These are phyloP conservation scores for Catalaphyllia jardinei DNA, from an alignment of 64 coral and sea anemone species.

Conservation along the genomic window DNA sequence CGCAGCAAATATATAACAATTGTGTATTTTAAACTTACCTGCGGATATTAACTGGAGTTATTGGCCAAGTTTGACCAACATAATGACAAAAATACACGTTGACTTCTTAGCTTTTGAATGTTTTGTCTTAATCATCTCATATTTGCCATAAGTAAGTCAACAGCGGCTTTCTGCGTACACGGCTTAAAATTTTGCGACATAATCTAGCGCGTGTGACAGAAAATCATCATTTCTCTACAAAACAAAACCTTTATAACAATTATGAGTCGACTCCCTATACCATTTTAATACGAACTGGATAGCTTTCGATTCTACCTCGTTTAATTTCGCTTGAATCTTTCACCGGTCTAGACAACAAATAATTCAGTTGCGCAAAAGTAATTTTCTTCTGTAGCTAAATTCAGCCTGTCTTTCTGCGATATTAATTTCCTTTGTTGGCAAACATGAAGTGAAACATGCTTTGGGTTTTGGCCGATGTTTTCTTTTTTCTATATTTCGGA, in stretches of 20 bases:
- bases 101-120: background rate
- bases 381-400: background rate
- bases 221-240: background rate
- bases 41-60: background rate
- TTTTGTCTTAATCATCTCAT: conserved; percentile 3
- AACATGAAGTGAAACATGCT: background rate
- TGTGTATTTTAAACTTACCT: too few species aligned
- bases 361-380: background rate
- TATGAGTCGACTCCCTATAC: too few species aligned
- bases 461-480: background rate
- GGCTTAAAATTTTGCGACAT: background rate
- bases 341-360: background rate
- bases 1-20: background rate
- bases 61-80: too few species aligned
- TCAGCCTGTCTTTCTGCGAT: background rate
- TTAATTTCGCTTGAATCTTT: background rate
- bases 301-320: too few species aligned
- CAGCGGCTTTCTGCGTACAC: background rate
- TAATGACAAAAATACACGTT: conserved; percentile 13
- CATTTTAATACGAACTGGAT: too few species aligned
- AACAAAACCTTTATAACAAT: background rate
- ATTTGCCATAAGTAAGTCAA: background rate
- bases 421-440: background rate
- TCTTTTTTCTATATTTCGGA: background rate
- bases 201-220: background rate